These are phyloP conservation scores for Phaenicophaeus curvirostris DNA, from an alignment of 2,797 vertebrate genomes.

Conservation along the genomic window DNA sequence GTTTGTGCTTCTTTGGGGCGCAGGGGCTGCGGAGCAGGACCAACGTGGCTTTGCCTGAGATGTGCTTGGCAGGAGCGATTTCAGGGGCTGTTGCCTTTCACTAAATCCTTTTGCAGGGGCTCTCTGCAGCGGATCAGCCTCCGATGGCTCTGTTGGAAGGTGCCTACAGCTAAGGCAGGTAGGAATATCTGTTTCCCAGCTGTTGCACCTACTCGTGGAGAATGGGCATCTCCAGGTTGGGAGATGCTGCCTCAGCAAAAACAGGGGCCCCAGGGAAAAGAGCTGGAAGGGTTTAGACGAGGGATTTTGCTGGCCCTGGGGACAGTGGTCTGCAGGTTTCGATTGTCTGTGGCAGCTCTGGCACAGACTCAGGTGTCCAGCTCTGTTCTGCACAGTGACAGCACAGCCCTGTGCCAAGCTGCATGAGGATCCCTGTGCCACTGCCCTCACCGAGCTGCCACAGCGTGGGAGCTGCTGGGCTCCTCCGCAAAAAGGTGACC, in stretches of 20 bases:
- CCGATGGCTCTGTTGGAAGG: accelerated
- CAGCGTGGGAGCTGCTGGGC: not conserved
- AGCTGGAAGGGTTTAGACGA: not conserved
- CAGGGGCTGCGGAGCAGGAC: not conserved
- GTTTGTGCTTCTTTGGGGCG: not conserved
- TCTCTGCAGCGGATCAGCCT: not conserved
- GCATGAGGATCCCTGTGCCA: too few relatives aligned
- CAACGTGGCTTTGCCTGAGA: not conserved
- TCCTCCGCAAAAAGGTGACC: not conserved
- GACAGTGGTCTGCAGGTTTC: not conserved
- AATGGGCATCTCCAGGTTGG: not conserved
- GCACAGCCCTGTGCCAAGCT: not conserved
- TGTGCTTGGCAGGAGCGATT: not conserved
- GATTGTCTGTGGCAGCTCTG: not conserved
- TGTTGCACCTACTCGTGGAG: not conserved
- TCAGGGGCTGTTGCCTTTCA: not conserved
- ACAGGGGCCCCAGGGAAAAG: not conserved
- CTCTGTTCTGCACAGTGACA: not conserved
- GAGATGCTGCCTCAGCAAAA: not conserved
- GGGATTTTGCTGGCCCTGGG: not conserved
- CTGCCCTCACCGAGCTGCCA: not conserved
- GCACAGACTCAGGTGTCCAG: not conserved
- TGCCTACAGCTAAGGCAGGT: not conserved
- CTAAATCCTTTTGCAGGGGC: not conserved
- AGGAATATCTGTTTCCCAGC: not conserved